These are phyloP conservation scores for Acyrthosiphon pisum DNA, from an alignment of 1,140 invertebrate genomes.

Conservation along the genomic window DNA sequence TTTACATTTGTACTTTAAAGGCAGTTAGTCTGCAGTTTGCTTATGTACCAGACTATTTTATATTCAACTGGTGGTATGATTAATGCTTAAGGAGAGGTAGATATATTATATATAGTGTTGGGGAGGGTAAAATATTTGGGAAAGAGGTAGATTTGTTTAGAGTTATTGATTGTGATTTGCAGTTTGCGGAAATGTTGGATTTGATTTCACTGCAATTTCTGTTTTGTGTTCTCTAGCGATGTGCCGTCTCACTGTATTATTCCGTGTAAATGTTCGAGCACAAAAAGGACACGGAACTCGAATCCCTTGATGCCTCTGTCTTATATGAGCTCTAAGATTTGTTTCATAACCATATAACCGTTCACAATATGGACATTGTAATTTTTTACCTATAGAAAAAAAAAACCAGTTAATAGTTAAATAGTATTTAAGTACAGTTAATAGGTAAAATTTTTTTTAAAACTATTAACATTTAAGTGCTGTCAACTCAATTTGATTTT, in stretches of 20 bases:
- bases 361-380: constrained; percentile 91
- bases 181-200: constrained; percentile 67
- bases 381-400: constrained; percentile 76
- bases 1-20: constrained; percentile 56
- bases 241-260: constrained; percentile 87
- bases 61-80: constrained; percentile 52
- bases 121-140: background rate
- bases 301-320: constrained; percentile 88
- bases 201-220: constrained; percentile 72
- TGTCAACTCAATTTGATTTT: too few relatives aligned
- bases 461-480: background rate
- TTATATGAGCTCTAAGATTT: constrained; percentile 86
- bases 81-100: constrained; percentile 42
- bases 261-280: constrained; percentile 87
- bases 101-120: constrained; percentile 14
- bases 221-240: constrained; percentile 86
- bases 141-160: constrained; percentile 37
- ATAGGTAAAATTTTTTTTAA: background rate
- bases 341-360: constrained; percentile 92
- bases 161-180: constrained; percentile 61
- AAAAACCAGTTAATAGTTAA: background rate
- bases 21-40: constrained; percentile 55
- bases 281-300: constrained; percentile 87
- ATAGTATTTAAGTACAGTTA: background rate
- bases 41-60: constrained; percentile 53